Evolutionary conservation across 1,140 invertebrate genomes (phyloP), one percentile per base, ranked within the genome.

Genomic region (Heterodera schachtii): DNA sequence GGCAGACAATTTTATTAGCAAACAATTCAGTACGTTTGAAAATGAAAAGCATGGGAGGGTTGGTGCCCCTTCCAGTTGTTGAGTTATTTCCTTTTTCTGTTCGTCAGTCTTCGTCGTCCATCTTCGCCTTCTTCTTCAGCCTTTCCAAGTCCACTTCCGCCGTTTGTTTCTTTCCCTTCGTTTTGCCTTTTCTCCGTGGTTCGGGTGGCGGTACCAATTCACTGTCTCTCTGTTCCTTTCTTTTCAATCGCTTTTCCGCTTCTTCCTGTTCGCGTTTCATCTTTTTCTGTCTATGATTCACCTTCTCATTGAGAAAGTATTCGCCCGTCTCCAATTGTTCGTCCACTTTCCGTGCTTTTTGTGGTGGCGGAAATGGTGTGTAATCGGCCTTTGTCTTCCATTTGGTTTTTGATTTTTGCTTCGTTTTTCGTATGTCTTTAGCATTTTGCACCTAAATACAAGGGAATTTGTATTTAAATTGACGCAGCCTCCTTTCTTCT

Each of bases 361-460:
- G 96, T 7, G 94, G 92, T 13, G 97, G 97, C 82, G 98, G 98
- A 93, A 99, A 99, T 47, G 97, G 97, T 81, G 96, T 98, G 88
- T 99, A 99, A 19, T 93, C 93, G 90, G 95, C 95, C 92, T 98
- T 98, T 3, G 92, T 91, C 88, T 90, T 89, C 57, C 88, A 90
- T 76, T 93, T 94, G 9, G 88, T 86, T 11, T 75, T 85, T 89
- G 94, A 94, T 84, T 94, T 95, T 85, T 94, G 94, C 71, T 89
- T 97, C 92, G 91, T 94, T 95, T 44, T 94, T 90, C 91, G 94
- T 96, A 88, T 92, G 93, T 3, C 95, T 93, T 92, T 94, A 16
- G 89, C 82, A 11, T 78, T 83, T 85, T 89, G 88, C 4, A 86
- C 84, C 87, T 88, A n/a, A 79, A 77, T 5, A 21, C 13, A 19